These are phyloP conservation scores for Drosophila ficusphila DNA, from an alignment of 1,140 invertebrate genomes.

Conservation along the genomic window DNA sequence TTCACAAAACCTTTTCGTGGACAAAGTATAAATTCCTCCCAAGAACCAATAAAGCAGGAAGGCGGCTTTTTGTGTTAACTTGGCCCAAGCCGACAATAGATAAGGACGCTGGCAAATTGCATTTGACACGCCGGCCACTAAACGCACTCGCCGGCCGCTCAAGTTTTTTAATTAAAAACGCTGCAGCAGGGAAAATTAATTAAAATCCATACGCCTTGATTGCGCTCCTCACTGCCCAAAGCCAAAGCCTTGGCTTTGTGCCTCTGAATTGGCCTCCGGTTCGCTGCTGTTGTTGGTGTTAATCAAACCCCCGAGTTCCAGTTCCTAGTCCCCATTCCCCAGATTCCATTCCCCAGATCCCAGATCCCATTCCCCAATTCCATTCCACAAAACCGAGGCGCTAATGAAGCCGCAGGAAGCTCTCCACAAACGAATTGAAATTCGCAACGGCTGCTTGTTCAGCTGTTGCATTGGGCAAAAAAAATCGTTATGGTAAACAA, in stretches of 20 bases:
- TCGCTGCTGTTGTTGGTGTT: slow-evolving; percentile 31
- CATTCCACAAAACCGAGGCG: slow-evolving; percentile 16
- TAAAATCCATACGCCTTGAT: slow-evolving; percentile 78
- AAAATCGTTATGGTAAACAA: background rate
- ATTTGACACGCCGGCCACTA: background rate
- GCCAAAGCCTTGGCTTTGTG: slow-evolving; percentile 39
- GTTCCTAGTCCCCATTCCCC: background rate
- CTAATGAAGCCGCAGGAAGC: slow-evolving; percentile 75
- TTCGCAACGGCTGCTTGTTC: slow-evolving; percentile 6
- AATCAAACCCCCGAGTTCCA: slow-evolving; percentile 37
- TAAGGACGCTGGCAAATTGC: slow-evolving; percentile 3
- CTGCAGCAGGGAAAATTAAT: slow-evolving; percentile 70
- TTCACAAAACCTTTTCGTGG: too few species aligned
- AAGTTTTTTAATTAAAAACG: slow-evolving; percentile 76
- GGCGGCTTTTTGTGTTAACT: background rate
- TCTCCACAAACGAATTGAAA: slow-evolving; percentile 51
- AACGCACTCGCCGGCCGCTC: slow-evolving; percentile 7
- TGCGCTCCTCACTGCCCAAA: slow-evolving; percentile 27
- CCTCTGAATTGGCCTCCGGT: slow-evolving; percentile 16
- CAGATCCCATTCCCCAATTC: background rate
- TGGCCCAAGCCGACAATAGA: background rate
- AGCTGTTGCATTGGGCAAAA: slow-evolving; percentile 9
- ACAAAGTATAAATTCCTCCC: too few species aligned
- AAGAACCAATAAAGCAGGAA: too few species aligned
- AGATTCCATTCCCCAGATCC: too few species aligned